phyloP scores from a whole-genome alignment of 2,888 invertebrate species.

The Drosophila aldrichi region DNA sequence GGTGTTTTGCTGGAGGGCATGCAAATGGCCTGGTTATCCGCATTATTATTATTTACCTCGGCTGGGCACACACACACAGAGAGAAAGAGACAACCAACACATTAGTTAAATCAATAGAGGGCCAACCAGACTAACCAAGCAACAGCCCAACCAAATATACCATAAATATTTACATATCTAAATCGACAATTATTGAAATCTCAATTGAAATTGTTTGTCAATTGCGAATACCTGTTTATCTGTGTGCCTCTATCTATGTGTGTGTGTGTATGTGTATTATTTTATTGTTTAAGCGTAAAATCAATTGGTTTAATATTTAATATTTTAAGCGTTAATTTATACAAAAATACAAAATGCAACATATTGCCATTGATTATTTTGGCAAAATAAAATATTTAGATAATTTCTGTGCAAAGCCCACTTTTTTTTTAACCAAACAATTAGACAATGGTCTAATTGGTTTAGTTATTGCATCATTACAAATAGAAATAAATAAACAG shows the following conservation, averaged over 20 bases:
- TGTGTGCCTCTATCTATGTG: constrained; percentile 19
- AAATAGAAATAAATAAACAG: constrained; percentile 3
- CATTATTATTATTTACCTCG: constrained; percentile 49
- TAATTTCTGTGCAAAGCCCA: background rate
- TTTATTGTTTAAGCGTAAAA: constrained; percentile 22
- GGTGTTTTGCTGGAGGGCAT: constrained; percentile 7
- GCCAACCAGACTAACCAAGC: constrained; percentile 35
- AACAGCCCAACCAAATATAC: constrained; percentile 57
- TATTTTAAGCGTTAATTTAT: constrained; percentile 1
- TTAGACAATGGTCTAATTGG: constrained; percentile 3
- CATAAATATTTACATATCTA: constrained; percentile 82
- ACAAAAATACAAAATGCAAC: background rate
- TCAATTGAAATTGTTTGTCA: constrained; percentile 79
- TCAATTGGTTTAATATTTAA: constrained; percentile 34
- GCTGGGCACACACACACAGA: no score
- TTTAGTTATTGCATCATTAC: constrained; percentile 4
- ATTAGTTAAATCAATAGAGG: constrained; percentile 78
- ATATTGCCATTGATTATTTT: background rate
- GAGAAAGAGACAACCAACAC: constrained; percentile 31
- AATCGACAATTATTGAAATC: constrained; percentile 83
- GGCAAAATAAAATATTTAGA: constrained; percentile 6
- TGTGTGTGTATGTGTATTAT: constrained; percentile 17
- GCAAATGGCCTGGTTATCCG: constrained; percentile 39
- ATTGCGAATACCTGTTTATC: constrained; percentile 25
- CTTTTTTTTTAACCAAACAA: background rate